Evolutionary conservation across 2,113 vertebrate species (phyloP), one percentile per base, ranked within the genome.

Genomic region (Hemiscyllium ocellatum): DNA sequence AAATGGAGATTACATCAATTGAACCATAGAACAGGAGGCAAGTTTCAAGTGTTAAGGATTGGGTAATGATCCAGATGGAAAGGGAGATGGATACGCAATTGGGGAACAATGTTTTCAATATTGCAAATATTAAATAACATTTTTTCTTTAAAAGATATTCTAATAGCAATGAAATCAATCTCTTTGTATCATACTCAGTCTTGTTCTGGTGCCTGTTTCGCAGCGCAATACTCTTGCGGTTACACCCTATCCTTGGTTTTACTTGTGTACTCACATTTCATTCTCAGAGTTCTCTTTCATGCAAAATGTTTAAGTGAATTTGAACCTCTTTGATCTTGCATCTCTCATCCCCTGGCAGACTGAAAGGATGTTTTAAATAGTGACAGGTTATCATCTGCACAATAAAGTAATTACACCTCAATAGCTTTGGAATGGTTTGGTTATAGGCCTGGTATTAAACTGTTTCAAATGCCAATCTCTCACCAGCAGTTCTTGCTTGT

Each of bases 361-460:
- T 52, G 69, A 47, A 76, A 70, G 69, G 47, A 72, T 24, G 50
- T 72, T 95, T 95, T 95, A 76, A 95, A 72, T 76, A 33, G 42
- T 95, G 94, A 76, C 69, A 95, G 94, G 94, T 72, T 95, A 72
- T 95, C 94, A 95, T 70, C 42, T 76, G 68, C 68, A 95, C 69
- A 76, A 95, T 95, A 52, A 72, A 50, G 47, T 76, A 95, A 95
- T 95, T 95, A 95, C 68, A 33, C 26, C 47, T 95, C 69, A 47
- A 17, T 24, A 52, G 68, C 50, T 90, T 17, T 61, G 4, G 87
- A 90, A 47, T 2, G 42, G 42, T 70, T 72, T 26, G 22, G 17
- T 8, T 47, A 47, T n/a, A 65, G 29, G 29, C 4, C 56, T 93
- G 94, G 42, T 52, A 95, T 94, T 50, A 76, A 95, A 76, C 12